A percentile compares a stretch with the other conserved stretches of the same genome.
Evolutionary conservation across 2,797 vertebrate species (phyloP).

Genomic region (Lepilemur septentrionalis): DNA sequence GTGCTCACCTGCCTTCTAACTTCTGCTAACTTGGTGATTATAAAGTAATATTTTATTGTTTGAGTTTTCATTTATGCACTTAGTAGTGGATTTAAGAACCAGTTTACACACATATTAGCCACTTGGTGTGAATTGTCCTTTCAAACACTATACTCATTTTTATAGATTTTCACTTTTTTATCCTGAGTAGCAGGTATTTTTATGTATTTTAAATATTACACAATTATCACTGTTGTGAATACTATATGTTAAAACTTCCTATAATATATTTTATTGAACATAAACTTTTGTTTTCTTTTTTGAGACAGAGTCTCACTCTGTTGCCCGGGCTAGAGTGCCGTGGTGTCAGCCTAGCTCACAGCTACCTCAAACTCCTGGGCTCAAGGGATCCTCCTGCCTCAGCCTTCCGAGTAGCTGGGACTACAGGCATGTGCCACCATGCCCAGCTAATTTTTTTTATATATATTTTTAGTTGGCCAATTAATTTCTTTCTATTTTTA

Average conservation of each 20-base stretch:
- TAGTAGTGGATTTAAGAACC: background rate
- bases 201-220: constrained; percentile 15
- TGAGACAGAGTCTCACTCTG: too few relatives aligned
- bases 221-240: background rate
- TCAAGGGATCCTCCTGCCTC: too few relatives aligned
- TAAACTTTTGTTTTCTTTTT: too few relatives aligned
- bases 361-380: too few relatives aligned
- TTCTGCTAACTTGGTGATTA: background rate
- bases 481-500: too few relatives aligned
- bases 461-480: too few relatives aligned
- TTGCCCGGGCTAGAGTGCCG: too few relatives aligned
- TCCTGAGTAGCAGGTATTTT: background rate
- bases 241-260: background rate
- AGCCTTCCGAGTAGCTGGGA: too few relatives aligned
- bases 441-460: too few relatives aligned
- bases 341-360: too few relatives aligned
- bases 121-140: background rate
- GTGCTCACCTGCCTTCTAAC: background rate
- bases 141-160: background rate
- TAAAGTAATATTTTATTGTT: background rate
- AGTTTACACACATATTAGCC: background rate
- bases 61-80: constrained; percentile 11
- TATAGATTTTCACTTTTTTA: background rate
- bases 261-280: background rate
- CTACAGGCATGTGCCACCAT: too few relatives aligned